These are phyloP conservation scores for Ailurus styani DNA, from an alignment of 2,113 vertebrate genomes.

Conservation along the genomic window DNA sequence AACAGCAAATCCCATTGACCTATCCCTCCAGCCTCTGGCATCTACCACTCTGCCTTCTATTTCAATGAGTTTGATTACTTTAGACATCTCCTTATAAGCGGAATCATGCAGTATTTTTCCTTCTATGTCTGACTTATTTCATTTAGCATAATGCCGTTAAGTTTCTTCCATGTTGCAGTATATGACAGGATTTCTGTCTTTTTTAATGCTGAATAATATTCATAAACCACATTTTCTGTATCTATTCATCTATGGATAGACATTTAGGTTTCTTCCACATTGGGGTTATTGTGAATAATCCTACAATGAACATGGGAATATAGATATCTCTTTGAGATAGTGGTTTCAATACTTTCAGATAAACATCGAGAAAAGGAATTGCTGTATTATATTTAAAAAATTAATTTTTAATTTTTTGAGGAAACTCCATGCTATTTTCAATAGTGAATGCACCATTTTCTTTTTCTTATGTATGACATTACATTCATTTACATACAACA, in stretches of 20 bases:
- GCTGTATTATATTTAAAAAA: neutral
- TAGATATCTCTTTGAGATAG: neutral
- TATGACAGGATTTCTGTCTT: neutral
- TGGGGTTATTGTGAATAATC: neutral
- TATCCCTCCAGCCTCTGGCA: neutral
- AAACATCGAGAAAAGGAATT: neutral
- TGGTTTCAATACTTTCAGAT: neutral
- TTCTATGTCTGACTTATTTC: neutral
- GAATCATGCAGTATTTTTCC: neutral
- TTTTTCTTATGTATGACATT: neutral
- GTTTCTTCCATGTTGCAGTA: neutral
- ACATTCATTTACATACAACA: neutral
- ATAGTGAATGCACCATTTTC: neutral
- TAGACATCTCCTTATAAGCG: neutral
- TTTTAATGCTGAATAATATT: neutral
- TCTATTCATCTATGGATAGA: neutral
- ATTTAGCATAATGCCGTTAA: too few relatives aligned
- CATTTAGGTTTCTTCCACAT: neutral
- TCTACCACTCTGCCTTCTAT: neutral
- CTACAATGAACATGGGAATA: neutral
- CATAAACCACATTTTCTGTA: neutral
- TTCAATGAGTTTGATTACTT: neutral
- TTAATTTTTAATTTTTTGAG: neutral
- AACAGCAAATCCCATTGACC: neutral
- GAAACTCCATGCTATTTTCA: neutral